A percentile compares a stretch with the other conserved stretches of the same genome.
These are phyloP conservation scores for Periplaneta americana DNA, from an alignment of 1,140 invertebrate genomes.

Conservation along the genomic window DNA sequence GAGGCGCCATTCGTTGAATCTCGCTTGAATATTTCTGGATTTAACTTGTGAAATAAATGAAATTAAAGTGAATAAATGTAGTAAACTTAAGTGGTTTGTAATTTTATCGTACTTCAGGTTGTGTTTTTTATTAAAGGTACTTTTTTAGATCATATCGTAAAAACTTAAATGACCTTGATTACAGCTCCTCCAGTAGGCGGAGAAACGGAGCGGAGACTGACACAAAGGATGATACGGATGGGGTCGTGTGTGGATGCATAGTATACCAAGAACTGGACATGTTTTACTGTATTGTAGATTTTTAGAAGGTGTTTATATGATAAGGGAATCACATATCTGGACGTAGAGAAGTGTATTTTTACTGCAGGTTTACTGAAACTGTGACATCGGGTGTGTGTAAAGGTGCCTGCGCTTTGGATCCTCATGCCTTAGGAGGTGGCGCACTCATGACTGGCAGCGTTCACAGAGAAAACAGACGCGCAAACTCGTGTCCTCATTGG, in stretches of 20 bases:
- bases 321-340: not conserved
- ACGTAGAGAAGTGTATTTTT: not conserved
- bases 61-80: not conserved
- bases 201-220: not conserved
- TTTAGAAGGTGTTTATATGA: not conserved
- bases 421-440: constrained; percentile 7
- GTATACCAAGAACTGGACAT: not conserved
- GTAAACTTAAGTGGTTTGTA: not conserved
- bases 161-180: not conserved
- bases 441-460: constrained; percentile 26
- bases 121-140: not conserved
- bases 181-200: not conserved
- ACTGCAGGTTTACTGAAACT: not conserved
- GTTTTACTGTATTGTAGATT: not conserved
- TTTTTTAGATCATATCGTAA: not conserved
- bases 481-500: constrained; percentile 31
- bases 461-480: constrained; percentile 28
- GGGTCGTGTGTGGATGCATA: not conserved
- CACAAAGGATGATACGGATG: not conserved
- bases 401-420: not conserved
- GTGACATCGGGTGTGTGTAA: not conserved
- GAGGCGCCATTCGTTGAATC: not conserved
- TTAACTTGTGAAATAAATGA: not conserved
- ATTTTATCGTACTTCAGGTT: not conserved
- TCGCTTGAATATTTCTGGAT: not conserved